phyloP scores from a whole-genome alignment of 2,797 vertebrate genomes.

The Lycodopsis pacificus region DNA sequence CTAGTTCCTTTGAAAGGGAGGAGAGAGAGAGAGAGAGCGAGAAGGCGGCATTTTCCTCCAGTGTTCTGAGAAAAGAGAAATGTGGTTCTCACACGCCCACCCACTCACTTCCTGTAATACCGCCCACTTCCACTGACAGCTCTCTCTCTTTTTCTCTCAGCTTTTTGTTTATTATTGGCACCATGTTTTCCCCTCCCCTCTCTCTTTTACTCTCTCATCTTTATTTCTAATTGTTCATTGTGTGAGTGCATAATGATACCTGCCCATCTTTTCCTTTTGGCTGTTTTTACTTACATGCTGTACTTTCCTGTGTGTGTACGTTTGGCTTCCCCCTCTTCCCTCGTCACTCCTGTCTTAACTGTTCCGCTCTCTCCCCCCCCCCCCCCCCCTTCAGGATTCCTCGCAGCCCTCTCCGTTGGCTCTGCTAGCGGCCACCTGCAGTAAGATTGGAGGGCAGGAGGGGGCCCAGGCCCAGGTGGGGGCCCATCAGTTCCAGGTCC shows the following conservation, averaged over 20 bases:
- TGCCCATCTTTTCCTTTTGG: conserved; percentile 12
- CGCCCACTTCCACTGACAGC: conserved; percentile 87
- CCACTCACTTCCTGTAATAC: conserved; percentile 88
- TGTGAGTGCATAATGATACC: conserved; percentile 18
- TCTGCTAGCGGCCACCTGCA: conserved; percentile 98
- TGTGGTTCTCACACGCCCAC: conserved; percentile 84
- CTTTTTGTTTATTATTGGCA: conserved; percentile 64
- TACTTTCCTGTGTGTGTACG: conserved; percentile 36
- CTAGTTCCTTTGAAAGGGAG: conserved; percentile 77
- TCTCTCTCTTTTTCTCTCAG: conserved; percentile 64
- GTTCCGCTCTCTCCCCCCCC: conserved; percentile 15
- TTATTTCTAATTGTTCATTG: conserved; percentile 31
- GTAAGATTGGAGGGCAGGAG: conserved; percentile 98
- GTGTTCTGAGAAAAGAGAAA: conserved; percentile 83
- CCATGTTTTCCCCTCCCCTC: conserved; percentile 43
- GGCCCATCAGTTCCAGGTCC: conserved; percentile 87
- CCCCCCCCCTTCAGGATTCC: conserved; percentile 84
- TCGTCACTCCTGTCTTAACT: conserved; percentile 37
- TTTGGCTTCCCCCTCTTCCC: conserved; percentile 18
- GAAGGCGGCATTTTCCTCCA: conserved; percentile 78
- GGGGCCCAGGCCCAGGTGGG: conserved; percentile 82
- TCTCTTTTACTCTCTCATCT: conserved; percentile 35
- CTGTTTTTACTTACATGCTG: conserved; percentile 25
- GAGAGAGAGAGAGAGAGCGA: conserved; percentile 54
- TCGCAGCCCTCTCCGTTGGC: conserved; percentile 98